These are phyloP conservation scores for Bos indicus DNA, from an alignment of 2,113 vertebrate genomes.

Conservation along the genomic window DNA sequence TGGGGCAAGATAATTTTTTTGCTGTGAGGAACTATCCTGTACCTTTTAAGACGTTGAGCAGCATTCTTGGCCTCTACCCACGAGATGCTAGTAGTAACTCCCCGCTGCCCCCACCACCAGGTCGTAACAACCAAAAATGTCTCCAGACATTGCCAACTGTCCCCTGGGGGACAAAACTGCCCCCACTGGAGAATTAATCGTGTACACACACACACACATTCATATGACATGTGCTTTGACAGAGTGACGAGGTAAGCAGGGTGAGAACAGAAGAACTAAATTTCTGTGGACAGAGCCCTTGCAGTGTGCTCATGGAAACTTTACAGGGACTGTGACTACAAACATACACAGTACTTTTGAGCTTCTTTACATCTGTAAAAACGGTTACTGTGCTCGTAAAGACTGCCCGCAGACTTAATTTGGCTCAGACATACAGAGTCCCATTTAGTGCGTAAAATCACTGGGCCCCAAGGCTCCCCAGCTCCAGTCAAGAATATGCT, in stretches of 20 bases:
- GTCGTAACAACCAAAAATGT: background rate
- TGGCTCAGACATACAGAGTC: slow-evolving; percentile 43
- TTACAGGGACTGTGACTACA: background rate
- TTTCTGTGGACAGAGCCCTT: background rate
- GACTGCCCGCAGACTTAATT: slow-evolving; percentile 28
- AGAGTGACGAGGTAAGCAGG: background rate
- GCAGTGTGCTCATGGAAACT: slow-evolving; percentile 8
- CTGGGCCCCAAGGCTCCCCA: background rate
- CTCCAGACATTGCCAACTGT: background rate
- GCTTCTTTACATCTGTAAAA: slow-evolving; percentile 25
- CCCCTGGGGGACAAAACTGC: background rate
- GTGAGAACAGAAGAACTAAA: background rate
- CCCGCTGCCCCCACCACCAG: background rate
- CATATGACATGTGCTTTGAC: fast-evolving
- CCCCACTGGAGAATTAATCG: background rate
- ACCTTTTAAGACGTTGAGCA: background rate
- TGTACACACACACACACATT: fast-evolving
- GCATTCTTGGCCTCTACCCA: background rate
- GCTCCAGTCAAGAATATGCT: slow-evolving; percentile 26
- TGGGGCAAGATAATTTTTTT: background rate
- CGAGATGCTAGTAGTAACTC: background rate
- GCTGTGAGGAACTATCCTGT: background rate
- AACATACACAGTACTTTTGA: background rate
- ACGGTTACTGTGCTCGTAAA: background rate
- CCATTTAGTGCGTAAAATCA: background rate